Percentiles rank a stretch among this genome's conserved stretches.
Evolutionary conservation across 1,140 invertebrate species (phyloP).

Genomic region (Aphelenchoides fujianensis): DNA sequence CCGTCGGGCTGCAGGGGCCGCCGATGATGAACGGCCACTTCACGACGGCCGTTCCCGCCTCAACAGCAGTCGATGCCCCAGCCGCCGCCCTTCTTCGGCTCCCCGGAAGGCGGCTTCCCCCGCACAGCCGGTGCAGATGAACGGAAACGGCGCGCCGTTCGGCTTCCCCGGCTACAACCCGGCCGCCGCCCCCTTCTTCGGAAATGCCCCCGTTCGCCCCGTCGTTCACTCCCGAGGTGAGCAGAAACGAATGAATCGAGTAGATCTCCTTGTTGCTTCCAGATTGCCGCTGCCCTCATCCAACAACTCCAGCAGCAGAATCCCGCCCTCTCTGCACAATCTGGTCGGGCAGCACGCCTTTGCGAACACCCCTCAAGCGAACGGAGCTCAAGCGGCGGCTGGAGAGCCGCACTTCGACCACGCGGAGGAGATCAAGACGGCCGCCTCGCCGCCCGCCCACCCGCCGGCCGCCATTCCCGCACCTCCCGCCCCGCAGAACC

Average conservation of each 20-base stretch:
- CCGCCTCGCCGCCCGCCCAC: background rate
- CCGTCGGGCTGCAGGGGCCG: conserved; percentile 1
- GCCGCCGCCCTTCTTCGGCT: background rate
- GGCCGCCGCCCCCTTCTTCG: background rate
- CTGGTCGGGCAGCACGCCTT: conserved; percentile 39
- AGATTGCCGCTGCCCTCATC: conserved; percentile 49
- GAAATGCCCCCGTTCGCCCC: conserved; percentile 34
- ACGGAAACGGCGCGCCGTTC: background rate
- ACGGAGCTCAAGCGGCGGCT: background rate
- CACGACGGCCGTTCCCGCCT: conserved; percentile 3
- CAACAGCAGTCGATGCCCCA: background rate
- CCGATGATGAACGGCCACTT: conserved; percentile 26
- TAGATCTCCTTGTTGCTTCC: too few relatives aligned
- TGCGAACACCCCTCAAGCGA: background rate
- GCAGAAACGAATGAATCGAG: too few relatives aligned
- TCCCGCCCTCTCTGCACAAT: conserved; percentile 43
- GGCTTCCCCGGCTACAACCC: conserved; percentile 9
- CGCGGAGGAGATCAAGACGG: conserved; percentile 7
- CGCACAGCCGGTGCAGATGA: conserved; percentile 6
- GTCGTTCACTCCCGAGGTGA: conserved; percentile 43
- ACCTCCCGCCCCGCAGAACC: background rate
- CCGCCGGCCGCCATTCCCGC: background rate
- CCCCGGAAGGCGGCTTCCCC: background rate
- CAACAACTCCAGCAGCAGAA: conserved; percentile 53
- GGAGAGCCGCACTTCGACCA: background rate